Conservation (phyloP, 2,797 vertebrate genomes). For the Hypotaenidia okinawae region DNA sequence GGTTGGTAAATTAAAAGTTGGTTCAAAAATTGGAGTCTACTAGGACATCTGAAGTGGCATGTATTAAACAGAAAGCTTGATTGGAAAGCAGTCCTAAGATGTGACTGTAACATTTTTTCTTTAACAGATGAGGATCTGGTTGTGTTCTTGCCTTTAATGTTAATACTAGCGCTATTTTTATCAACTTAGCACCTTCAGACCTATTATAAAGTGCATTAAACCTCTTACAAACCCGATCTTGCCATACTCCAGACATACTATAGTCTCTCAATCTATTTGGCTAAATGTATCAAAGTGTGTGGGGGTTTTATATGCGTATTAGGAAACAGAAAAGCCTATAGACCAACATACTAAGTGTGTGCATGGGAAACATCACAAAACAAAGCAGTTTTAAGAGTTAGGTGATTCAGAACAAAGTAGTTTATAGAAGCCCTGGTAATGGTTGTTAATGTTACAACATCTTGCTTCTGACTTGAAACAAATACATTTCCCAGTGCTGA, state of each 20-base stretch:
- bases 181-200: background rate
- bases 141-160: background rate
- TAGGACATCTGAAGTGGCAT: background rate
- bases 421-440: background rate
- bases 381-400: background rate
- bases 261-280: background rate
- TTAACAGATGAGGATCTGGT: background rate
- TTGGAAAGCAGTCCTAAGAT: background rate
- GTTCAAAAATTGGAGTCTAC: background rate
- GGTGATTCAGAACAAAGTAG: background rate
- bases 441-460: background rate
- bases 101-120: background rate
- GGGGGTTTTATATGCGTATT: background rate
- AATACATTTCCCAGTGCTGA: background rate
- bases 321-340: background rate
- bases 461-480: background rate
- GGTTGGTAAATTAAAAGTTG: background rate
- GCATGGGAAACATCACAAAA: background rate
- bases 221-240: background rate
- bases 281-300: background rate
- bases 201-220: slow-evolving; percentile 21
- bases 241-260: background rate
- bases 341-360: background rate
- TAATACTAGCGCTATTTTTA: background rate
- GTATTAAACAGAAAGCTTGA: background rate